Base-by-base conservation (phyloP, 2,888 invertebrate genomes). In the Agrochola circellaris region DNA sequence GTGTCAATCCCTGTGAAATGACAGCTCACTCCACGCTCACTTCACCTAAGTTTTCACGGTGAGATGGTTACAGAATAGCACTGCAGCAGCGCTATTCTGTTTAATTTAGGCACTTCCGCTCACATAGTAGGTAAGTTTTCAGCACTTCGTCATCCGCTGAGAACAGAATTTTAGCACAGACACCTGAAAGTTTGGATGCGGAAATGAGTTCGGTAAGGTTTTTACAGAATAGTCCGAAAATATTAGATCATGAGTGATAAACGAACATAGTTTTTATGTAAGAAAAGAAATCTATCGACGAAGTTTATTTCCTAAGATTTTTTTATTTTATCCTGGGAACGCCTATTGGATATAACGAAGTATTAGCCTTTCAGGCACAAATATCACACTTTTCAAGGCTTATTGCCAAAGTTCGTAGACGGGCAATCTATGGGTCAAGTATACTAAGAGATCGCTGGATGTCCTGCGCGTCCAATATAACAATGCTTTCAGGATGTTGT, bases 51-150 rank as follows among this genome's bases (percentile, higher is more conserved):
- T n/a, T n/a, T n/a, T n/a, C n/a, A n/a, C n/a, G n/a, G n/a, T n/a
- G n/a, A n/a, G n/a, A n/a, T n/a, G n/a, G n/a, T n/a, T n/a, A n/a
- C n/a, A n/a, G n/a, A n/a, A n/a, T n/a, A n/a, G n/a, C n/a, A n/a
- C n/a, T n/a, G n/a, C n/a, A n/a, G 26, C 17, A 81, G 23, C 56
- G 42, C 13, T 51, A 74, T 81, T 64, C 56, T 75, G 34, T 65
- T 64, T n/a, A 58, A 42, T 13, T 38, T 30, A 20, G 15, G n/a
- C 7, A 42, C 23, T 61, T 34, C 20, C 38, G 20, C 38, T 38
- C 20, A 2, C 17, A 23, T 23, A 45, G 11, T 48, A 38, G 7
- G 9, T n/a, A 58, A 48, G 54, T 20, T 48, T 56, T 30, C 30
- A 42, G 30, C 8, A 75, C 26, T 61, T 26, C 30, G n/a, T 23